Evolutionary conservation across 2,113 vertebrate species (phyloP).

Genomic region (Speoplatyrhinus poulsoni): DNA sequence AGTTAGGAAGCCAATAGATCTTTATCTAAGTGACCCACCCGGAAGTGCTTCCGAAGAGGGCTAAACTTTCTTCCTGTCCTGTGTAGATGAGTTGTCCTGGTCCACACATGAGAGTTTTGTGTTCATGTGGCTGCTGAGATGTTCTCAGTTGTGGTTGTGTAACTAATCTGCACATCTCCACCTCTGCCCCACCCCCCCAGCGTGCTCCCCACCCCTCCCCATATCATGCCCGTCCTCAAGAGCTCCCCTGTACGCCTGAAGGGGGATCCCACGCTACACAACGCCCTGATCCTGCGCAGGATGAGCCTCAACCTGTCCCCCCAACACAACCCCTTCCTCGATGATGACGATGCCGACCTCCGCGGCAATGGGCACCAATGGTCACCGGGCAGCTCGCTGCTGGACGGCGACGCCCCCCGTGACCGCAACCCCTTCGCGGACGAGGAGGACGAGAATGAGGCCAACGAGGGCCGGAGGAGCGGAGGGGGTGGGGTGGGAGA

Average conservation of each 20-base stretch:
- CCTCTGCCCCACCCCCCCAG: not conserved
- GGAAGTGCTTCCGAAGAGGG: too few species aligned
- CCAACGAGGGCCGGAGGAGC: slow-evolving; percentile 70
- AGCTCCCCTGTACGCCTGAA: slow-evolving; percentile 76
- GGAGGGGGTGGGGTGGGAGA: slow-evolving; percentile 29
- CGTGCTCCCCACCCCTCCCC: slow-evolving; percentile 12
- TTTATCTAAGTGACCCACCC: too few species aligned
- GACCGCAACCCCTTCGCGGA: slow-evolving; percentile 81
- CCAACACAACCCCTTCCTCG: slow-evolving; percentile 77
- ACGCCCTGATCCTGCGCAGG: slow-evolving; percentile 76
- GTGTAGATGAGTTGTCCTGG: too few species aligned
- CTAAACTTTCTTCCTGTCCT: too few species aligned
- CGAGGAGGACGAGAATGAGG: slow-evolving; percentile 79
- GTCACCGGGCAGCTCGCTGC: slow-evolving; percentile 67
- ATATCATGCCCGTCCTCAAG: slow-evolving; percentile 84
- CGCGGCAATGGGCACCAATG: slow-evolving; percentile 58
- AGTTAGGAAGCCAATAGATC: too few species aligned
- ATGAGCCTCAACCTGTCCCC: slow-evolving; percentile 75
- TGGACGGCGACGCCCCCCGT: slow-evolving; percentile 63
- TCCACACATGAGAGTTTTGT: too few species aligned
- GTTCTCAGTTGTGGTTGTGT: too few species aligned
- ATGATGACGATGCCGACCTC: slow-evolving; percentile 21
- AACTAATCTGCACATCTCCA: not conserved
- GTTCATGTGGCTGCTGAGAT: too few species aligned
- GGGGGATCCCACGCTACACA: slow-evolving; percentile 65